Evolutionary conservation across 1,140 invertebrate genomes (phyloP), one percentile per base, ranked within the genome.

Genomic region (Drosophila tropicalis): DNA sequence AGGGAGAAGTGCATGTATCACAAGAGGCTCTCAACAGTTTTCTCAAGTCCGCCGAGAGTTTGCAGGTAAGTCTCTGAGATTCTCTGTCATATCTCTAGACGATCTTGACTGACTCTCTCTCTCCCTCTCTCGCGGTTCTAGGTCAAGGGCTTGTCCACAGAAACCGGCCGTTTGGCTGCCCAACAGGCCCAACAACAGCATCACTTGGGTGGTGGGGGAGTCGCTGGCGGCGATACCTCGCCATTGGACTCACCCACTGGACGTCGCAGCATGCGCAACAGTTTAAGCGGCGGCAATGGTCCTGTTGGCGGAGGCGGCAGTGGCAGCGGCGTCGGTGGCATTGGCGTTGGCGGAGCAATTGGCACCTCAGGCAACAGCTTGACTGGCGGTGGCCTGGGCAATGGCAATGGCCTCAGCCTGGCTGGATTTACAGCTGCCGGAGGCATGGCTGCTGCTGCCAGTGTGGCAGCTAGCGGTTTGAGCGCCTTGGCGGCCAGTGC

Each of bases 1-100:
- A 97, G 92, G 97, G 97, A 9, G 97, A 97, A 92, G 97, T 98
- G 71, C 96, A 97, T 92, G 96, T 97, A 72, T 97, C 96, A 79
- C 96, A 97, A 93, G 96, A 97, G 91, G 96, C 96, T 70, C 94
- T 98, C 65, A 96, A 96, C 83, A 97, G 96, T 91, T 97, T 98
- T 90, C 94, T 98, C 66, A 97, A 97, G 93, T 97, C 97, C 58
- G 97, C 97, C 32, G 97, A 98, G 93, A 96, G 96, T 93, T 94
- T 97, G 85, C 96, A 97, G 94, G 96, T 96, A 90, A 78, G 92
- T 57, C 3, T n/a, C 15, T 34, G n/a, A 9, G 12, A 19, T 40
- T 6, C 12, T 36, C 12, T 7, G 5, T 36, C 2, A 1, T 36
- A 1, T 36, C 34, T 36, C 34, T 36, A 12, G 34, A 36, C 0